phyloP scores from a whole-genome alignment of 2,888 invertebrate species.

The Standfussiana lucernea region DNA sequence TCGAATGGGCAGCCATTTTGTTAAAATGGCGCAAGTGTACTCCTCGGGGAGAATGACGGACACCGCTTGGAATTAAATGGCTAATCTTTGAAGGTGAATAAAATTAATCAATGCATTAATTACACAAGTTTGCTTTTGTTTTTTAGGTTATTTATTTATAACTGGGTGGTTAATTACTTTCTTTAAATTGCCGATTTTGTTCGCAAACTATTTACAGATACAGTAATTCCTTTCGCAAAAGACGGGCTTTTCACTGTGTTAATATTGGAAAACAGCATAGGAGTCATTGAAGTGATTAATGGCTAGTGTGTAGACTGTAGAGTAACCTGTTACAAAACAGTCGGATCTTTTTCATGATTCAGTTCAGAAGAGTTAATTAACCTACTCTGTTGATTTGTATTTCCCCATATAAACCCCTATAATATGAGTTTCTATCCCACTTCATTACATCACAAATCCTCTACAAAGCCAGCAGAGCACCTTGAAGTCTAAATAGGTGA shows the following conservation, averaged over 20 bases:
- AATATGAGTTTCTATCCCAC: not conserved
- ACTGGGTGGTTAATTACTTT: not conserved
- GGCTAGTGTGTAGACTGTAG: not conserved
- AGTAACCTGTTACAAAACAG: not conserved
- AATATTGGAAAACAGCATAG: not conserved
- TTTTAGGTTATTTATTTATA: conserved; percentile 50
- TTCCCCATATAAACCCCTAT: not conserved
- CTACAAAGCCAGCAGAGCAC: conserved; percentile 42
- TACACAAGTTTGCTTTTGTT: conserved; percentile 74
- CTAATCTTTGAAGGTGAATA: conserved; percentile 81
- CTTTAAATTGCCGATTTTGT: not conserved
- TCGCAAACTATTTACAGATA: not conserved
- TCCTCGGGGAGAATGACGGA: conserved; percentile 75
- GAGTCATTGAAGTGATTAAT: not conserved
- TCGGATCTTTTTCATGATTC: not conserved
- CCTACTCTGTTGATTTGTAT: not conserved
- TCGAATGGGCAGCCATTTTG: conserved; percentile 78
- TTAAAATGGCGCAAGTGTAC: conserved; percentile 76
- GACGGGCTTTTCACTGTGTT: not conserved
- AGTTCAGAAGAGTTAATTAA: not conserved
- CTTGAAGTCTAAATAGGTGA: conserved; percentile 60
- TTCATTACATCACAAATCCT: conserved; percentile 46
- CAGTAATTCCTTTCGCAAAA: not conserved
- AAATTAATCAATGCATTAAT: conserved; percentile 86
- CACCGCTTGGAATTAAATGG: conserved; percentile 81